Evolutionary conservation across 2,888 invertebrate species (phyloP), one percentile per base, ranked within the genome.

Genomic region (Luffia ferchaultella): DNA sequence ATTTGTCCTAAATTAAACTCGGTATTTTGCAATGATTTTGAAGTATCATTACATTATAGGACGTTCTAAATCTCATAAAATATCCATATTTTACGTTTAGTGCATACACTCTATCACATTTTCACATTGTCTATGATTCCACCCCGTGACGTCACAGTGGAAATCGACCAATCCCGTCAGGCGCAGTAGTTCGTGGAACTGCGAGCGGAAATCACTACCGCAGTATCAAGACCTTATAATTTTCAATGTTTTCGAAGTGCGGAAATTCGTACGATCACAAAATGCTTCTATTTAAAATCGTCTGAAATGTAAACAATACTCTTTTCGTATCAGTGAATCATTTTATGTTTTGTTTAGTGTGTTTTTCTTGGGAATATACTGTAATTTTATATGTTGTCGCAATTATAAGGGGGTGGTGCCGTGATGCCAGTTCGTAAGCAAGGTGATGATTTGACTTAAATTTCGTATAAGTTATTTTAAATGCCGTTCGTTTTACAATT

Each of bases 361-460:
- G 68, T 57, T 54, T 49, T 42, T 43, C 44, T 20, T 17, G 9
- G 62, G 60, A 59, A 62, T 62, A 67, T 54, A 59, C 60, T 58
- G n/a, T n/a, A 62, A 48, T 63, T 70, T 65, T 66, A 65, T 73
- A 74, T 65, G 71, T 73, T 73, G 70, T 68, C 68, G 68, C 67
- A 68, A 74, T 72, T 73, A 70, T 73, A 71, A 70, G 76, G 77
- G 80, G 82, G 80, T 80, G 80, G 79, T 74, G 73, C 73, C 82
- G 83, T 79, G 80, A 90, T 90, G 90, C 90, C 90, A 76, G 90
- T 90, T 76, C 88, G 89, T 76, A 90, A 90, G 86, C 90, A 90
- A 89, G 90, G 90, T 90, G 78, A 86, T 79, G 76, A 30, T 30
- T 30, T 30, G 12, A 30, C 30, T 30, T 30, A 30, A n/a, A n/a